phyloP scores from a whole-genome alignment of 2,113 vertebrate species.

The Scartelaos histophorus region DNA sequence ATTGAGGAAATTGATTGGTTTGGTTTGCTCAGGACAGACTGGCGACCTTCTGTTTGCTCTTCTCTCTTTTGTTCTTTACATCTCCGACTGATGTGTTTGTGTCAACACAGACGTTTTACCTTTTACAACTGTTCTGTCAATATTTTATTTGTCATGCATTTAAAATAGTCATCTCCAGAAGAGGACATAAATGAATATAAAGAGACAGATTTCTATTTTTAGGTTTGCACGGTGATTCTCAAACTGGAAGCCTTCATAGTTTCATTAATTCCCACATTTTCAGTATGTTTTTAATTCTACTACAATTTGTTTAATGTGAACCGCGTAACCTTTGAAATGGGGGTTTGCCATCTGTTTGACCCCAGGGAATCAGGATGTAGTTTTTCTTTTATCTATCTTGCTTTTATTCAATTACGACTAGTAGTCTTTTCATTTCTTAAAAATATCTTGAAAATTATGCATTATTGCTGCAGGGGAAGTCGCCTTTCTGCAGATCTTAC shows the following conservation, averaged over 20 bases:
- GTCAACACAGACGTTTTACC: slow-evolving; percentile 40
- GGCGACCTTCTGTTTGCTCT: slow-evolving; percentile 24
- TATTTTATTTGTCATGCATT: slow-evolving; percentile 21
- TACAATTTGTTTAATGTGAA: too few relatives aligned
- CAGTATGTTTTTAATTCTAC: background rate
- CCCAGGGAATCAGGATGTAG: too few relatives aligned
- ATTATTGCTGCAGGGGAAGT: too few relatives aligned
- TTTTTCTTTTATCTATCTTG: too few relatives aligned
- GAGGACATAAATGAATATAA: background rate
- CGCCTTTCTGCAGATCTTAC: too few relatives aligned
- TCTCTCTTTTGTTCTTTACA: slow-evolving; percentile 14
- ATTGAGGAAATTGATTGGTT: slow-evolving; percentile 58
- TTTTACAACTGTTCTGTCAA: slow-evolving; percentile 30
- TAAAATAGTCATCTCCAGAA: background rate
- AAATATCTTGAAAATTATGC: too few relatives aligned
- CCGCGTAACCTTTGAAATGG: too few relatives aligned
- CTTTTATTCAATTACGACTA: too few relatives aligned
- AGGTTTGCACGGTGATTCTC: background rate
- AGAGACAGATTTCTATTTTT: background rate
- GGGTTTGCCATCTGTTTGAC: too few relatives aligned
- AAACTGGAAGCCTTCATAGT: background rate
- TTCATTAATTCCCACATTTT: background rate
- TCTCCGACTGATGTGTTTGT: slow-evolving; percentile 30
- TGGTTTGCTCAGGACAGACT: slow-evolving; percentile 39
- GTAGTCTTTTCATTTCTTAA: too few relatives aligned